Evolutionary conservation across 1,140 invertebrate species (phyloP).

Genomic region (Monomorium pharaonis): DNA sequence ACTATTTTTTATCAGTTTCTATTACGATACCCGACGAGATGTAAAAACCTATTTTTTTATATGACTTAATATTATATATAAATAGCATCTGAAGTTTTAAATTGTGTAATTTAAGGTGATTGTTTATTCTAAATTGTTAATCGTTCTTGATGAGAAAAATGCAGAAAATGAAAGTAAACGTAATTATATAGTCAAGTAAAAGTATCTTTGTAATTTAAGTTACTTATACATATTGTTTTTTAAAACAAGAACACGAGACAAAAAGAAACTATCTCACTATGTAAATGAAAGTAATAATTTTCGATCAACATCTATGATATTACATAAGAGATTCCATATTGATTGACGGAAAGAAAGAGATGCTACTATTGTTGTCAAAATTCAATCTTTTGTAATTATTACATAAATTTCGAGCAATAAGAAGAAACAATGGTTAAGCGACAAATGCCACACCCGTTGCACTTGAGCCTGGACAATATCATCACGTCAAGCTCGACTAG

Average conservation of each 20-base stretch:
- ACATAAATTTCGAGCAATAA: not conserved
- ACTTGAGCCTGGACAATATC: not conserved
- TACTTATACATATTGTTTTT: not conserved
- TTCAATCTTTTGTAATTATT: not conserved
- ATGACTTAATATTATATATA: not conserved
- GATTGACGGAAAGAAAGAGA: not conserved
- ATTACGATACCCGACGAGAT: not conserved
- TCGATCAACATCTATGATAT: not conserved
- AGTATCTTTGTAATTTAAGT: not conserved
- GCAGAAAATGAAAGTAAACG: not conserved
- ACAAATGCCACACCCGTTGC: not conserved
- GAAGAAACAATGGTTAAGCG: slow-evolving; percentile 18
- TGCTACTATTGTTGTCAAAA: not conserved
- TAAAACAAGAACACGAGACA: not conserved
- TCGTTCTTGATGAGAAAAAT: not conserved
- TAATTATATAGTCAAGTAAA: not conserved
- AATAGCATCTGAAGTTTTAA: not conserved
- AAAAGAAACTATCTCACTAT: not conserved
- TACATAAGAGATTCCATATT: not conserved
- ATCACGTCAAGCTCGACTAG: not conserved
- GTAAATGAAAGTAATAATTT: not conserved
- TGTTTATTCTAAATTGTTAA: not conserved
- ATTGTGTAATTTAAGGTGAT: not conserved
- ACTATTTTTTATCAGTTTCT: slow-evolving; percentile 28
- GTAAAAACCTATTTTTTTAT: not conserved